Base-by-base conservation (phyloP, 2,113 vertebrate genomes). In the Chaetodon trifascialis region DNA sequence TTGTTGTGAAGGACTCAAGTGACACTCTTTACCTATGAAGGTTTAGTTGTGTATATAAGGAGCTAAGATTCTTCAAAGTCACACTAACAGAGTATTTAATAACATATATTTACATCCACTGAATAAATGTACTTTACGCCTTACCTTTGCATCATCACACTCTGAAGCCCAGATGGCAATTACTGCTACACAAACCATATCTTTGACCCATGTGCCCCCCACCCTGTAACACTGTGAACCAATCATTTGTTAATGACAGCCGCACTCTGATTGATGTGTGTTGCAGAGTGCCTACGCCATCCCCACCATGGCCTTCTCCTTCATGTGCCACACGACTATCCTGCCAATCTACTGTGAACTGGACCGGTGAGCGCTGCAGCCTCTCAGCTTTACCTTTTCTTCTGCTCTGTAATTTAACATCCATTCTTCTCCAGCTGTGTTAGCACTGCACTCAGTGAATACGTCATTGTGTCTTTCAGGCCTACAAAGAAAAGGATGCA, bases 241-340 rank as follows among this genome's bases (percentile, higher is more conserved):
- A 81, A 86, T 86, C 56, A 82, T 80, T 82, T 84, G 84, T 71
- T 66, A 81, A 84, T 86, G 79, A 83, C 34, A 11, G 68, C 64
- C 34, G 51, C 68, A 56, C 64, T 88, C 11, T 70, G 80, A 59
- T 42, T 73, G 49, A 55, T 87, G 55, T 70, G 38, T 88, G 68
- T 96, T 96, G 76, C 91, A 99, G 98, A 98, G 97, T 91, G 96
- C 94, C 76, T 99, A 96, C 74, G 96, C 97, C 64, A 92, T 99
- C 85, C 98, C 98, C 79, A 98, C 97, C n/a, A 97, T 99, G 98
- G 97, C 98, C n/a, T 99, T 99, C 93, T 99, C 98, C 90, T 99
- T 99, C 89, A 95, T 99, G 74, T 99, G 98, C 94, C 98, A 99
- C 91, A 99, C 98, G 0, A 96, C 97, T n/a, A 79, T 99, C 79